Conservation (phyloP, 2,888 invertebrate genomes). For the Drosophila pegasa region DNA sequence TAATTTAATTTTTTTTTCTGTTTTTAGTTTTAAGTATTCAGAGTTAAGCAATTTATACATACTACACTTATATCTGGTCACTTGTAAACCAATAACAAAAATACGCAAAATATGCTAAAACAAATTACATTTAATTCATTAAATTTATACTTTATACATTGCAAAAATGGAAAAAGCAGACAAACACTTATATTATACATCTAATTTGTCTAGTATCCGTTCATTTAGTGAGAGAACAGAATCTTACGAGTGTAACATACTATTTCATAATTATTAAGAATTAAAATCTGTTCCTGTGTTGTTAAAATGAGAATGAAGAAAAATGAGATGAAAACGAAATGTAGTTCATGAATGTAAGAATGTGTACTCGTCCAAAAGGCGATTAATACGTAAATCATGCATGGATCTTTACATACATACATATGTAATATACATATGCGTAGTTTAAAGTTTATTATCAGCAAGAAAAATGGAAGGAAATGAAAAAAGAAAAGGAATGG, state of each 20-base stretch:
- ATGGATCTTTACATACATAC: slow-evolving; percentile 1
- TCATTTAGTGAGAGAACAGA: slow-evolving; percentile 30
- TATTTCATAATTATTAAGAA: slow-evolving; percentile 40
- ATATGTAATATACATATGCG: slow-evolving; percentile 1
- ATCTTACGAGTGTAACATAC: slow-evolving; percentile 25
- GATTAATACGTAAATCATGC: slow-evolving; percentile 8
- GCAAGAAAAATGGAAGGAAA: slow-evolving; percentile 5
- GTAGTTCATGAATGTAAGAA: slow-evolving; percentile 36
- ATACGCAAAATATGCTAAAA: slow-evolving; percentile 37
- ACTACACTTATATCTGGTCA: slow-evolving; percentile 81
- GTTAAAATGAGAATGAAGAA: slow-evolving; percentile 57
- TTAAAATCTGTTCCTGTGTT: slow-evolving; percentile 77
- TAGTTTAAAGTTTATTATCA: slow-evolving; percentile 13
- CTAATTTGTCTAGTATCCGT: slow-evolving; percentile 21
- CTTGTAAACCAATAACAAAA: slow-evolving; percentile 80
- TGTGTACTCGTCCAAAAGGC: no score
- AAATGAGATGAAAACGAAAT: slow-evolving; percentile 38
- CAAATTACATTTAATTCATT: slow-evolving; percentile 52
- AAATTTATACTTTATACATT: slow-evolving; percentile 64
- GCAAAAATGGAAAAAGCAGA: slow-evolving; percentile 41
- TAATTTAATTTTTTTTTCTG: slow-evolving; percentile 15
- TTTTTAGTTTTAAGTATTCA: slow-evolving; percentile 45
- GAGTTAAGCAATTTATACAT: slow-evolving; percentile 31
- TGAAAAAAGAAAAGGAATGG: slow-evolving; percentile 8
- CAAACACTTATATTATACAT: slow-evolving; percentile 13